Evolutionary conservation across 92 coral and sea anemone genomes (phyloP), one percentile per base, ranked within the genome.

Genomic region (Palythoa grandiflora): DNA sequence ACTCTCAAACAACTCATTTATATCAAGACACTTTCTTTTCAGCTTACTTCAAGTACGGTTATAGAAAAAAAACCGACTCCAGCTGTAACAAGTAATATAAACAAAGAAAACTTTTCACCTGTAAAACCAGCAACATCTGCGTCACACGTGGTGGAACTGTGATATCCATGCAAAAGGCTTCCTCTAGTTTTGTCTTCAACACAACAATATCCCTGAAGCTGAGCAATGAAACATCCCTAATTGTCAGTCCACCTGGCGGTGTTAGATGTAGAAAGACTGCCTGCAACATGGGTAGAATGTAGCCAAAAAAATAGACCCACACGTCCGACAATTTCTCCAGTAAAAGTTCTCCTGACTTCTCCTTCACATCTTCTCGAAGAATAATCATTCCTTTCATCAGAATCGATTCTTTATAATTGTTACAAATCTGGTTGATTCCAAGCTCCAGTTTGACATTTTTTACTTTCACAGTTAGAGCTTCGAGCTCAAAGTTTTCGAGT

Each of bases 341-440:
- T 57, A 95, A 90, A 79, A 93, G 94, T 66, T 90, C 96, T 15
- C 99, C 99, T 40, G 95, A 92, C 73, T 97, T 95, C 80, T 91
- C 99, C 84, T 93, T 95, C 47, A 97, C 95, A 81, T 97, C 97
- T 74, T 95, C 98, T 17, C 99, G 98, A 1, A 97, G 92, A 57
- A 97, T 97, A 44, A 97, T 97, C 99, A 97, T 97, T 48, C 99
- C 99, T 66, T 97, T 97, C 50, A 93, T 94, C 17, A 97, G 89
- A 50, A 95, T 93, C 36, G 98, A 92, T 66, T 97, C 99, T 61
- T 90, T 90, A 57, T 93, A 94, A 38, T 91, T 84, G 19, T 95
- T 94, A 54, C 94, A 95, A 38, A 92, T 80, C 63, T 93, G 88
- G 15, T 87, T 79, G 70, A 93, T 96, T 35, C 98, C 97, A 53